Percentiles rank a stretch among this genome's conserved stretches.
Conservation (phyloP, 2,888 invertebrate species). For the Perdita meconis region DNA sequence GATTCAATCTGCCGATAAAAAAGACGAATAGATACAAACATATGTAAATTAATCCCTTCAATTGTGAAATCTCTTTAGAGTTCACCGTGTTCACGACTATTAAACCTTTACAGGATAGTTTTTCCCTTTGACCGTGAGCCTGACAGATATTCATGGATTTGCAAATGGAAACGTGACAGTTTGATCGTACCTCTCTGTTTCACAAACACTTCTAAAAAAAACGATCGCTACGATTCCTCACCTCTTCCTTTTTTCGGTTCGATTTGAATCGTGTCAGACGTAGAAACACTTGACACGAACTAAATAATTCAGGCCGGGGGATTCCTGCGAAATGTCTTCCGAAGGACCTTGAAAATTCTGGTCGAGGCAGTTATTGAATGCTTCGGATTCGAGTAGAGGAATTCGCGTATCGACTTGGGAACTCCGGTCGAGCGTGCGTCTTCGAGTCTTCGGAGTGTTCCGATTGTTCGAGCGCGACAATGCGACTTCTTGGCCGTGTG, state of each 20-base stretch:
- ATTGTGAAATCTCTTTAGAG: too few relatives aligned
- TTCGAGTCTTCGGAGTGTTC: constrained; percentile 25
- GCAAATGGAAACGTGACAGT: too few relatives aligned
- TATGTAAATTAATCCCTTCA: too few relatives aligned
- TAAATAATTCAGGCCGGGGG: not conserved
- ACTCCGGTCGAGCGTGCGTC: constrained; percentile 19
- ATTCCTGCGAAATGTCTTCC: not conserved
- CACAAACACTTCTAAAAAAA: not conserved
- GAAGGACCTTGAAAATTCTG: constrained; percentile 7
- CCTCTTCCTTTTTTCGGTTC: too few relatives aligned
- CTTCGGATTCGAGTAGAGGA: constrained; percentile 18
- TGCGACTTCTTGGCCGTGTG: constrained; percentile 26
- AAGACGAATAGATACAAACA: too few relatives aligned
- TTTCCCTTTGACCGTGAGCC: too few relatives aligned
- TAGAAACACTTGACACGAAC: not conserved
- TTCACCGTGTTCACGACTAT: too few relatives aligned
- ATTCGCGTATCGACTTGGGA: constrained; percentile 6
- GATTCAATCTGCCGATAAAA: too few relatives aligned
- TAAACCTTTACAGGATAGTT: too few relatives aligned
- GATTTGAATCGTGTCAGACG: too few relatives aligned
- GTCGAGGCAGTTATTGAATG: constrained; percentile 12
- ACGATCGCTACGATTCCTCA: not conserved
- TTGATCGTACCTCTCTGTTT: too few relatives aligned
- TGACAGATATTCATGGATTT: too few relatives aligned
- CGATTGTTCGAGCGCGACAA: constrained; percentile 23